A percentile compares a stretch with the other conserved stretches of the same genome.
Conservation (phyloP, 2,113 vertebrate species). For the Oncorhynchus gorbuscha region DNA sequence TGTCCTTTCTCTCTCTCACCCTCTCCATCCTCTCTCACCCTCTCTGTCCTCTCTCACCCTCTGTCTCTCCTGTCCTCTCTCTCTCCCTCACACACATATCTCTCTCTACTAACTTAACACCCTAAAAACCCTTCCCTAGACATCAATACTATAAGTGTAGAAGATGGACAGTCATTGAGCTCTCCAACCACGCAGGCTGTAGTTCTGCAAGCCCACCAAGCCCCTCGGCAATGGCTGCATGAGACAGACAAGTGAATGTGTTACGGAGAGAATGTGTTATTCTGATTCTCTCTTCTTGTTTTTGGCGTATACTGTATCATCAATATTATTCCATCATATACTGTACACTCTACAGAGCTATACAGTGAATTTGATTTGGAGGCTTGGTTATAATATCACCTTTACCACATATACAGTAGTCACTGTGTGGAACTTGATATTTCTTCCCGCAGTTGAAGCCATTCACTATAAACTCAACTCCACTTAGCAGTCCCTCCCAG, state of each 20-base stretch:
- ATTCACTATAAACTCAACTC: background rate
- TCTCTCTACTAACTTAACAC: background rate
- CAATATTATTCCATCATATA: too few species aligned
- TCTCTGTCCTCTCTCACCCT: background rate
- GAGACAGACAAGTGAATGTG: background rate
- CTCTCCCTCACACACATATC: background rate
- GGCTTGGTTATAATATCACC: background rate
- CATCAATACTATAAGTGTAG: background rate
- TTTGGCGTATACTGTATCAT: too few species aligned
- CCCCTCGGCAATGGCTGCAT: background rate
- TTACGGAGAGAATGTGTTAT: background rate
- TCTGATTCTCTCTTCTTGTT: too few species aligned
- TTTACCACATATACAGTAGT: background rate
- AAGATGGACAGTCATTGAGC: background rate
- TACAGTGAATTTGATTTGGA: too few species aligned
- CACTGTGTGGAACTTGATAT: too few species aligned
- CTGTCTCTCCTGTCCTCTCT: background rate
- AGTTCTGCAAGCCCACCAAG: background rate
- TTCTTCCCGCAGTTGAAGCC: too few species aligned
- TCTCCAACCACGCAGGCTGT: background rate
- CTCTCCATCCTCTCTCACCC: background rate
- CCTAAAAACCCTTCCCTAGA: background rate
- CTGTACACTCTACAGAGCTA: too few species aligned
- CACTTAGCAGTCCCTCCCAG: background rate
- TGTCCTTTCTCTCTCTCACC: background rate